Percentiles rank a stretch among this genome's conserved stretches.
Conservation (phyloP, 1,140 invertebrate species). For the Zaprionus capensis region DNA sequence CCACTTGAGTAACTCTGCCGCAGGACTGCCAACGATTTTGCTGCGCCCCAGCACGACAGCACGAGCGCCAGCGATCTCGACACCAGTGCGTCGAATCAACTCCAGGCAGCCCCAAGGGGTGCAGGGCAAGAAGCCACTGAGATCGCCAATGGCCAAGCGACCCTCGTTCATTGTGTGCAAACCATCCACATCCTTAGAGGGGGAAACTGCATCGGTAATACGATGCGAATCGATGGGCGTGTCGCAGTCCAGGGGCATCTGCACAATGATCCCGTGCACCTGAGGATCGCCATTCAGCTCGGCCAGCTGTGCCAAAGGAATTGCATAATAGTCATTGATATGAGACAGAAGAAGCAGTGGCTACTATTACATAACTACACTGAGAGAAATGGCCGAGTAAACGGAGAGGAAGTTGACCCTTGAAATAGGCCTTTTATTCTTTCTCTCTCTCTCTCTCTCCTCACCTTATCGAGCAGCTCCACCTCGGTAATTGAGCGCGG, state of each 20-base stretch:
- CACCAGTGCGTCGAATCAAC: conserved; percentile 93
- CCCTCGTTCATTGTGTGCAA: conserved; percentile 96
- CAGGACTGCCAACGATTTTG: conserved; percentile 98
- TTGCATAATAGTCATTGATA: conserved; percentile 8
- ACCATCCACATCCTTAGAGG: conserved; percentile 97
- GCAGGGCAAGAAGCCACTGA: conserved; percentile 95
- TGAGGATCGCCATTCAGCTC: conserved; percentile 92
- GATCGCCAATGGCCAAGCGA: conserved; percentile 92
- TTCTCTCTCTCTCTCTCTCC: conserved; percentile 20
- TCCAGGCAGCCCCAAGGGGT: conserved; percentile 97
- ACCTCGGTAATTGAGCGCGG: conserved; percentile 92
- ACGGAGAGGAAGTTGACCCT: too few species aligned
- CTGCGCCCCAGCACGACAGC: conserved; percentile 98
- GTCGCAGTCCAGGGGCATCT: conserved; percentile 96
- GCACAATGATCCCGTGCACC: conserved; percentile 98
- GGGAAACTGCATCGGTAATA: conserved; percentile 93
- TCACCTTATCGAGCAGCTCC: conserved; percentile 88
- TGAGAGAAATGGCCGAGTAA: not conserved
- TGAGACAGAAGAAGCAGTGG: not conserved
- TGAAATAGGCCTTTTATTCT: not conserved
- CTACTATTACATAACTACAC: not conserved
- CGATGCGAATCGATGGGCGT: conserved; percentile 93
- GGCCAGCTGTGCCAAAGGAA: conserved; percentile 87
- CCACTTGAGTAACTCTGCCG: conserved; percentile 97
- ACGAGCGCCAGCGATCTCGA: conserved; percentile 91